These are phyloP conservation scores for Conus ventricosus DNA, from an alignment of 1,140 invertebrate genomes.

Conservation along the genomic window DNA sequence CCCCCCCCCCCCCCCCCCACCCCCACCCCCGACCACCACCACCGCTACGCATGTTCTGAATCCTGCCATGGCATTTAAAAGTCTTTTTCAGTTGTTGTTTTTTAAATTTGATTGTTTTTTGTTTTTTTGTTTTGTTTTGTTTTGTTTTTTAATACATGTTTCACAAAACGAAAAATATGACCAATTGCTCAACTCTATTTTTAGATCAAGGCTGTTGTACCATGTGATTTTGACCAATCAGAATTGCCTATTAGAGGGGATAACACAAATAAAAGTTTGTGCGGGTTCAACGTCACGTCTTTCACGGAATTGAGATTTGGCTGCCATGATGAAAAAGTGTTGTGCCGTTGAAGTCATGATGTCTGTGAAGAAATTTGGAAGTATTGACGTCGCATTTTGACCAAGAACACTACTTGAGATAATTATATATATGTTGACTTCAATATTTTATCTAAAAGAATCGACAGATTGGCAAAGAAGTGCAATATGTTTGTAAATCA, in stretches of 20 bases:
- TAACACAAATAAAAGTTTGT: constrained; percentile 35
- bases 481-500: constrained; percentile 10
- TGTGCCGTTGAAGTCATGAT: constrained; percentile 13
- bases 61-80: too few relatives aligned
- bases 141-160: too few relatives aligned
- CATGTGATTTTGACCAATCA: constrained; percentile 35
- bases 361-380: constrained; percentile 20
- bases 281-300: constrained; percentile 15
- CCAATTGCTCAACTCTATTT: too few relatives aligned
- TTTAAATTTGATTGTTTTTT: too few relatives aligned
- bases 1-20: too few relatives aligned
- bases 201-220: background rate
- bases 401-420: background rate
- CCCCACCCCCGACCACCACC: too few relatives aligned
- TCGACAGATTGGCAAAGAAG: background rate
- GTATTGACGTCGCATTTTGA: background rate
- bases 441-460: background rate
- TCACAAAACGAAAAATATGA: too few relatives aligned
- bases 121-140: too few relatives aligned
- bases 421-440: background rate
- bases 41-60: too few relatives aligned
- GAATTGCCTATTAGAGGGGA: constrained; percentile 39
- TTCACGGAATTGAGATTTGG: constrained; percentile 16
- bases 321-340: constrained; percentile 38
- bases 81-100: too few relatives aligned